Evolutionary conservation across 1,140 invertebrate species (phyloP), one percentile per base, ranked within the genome.

Genomic region (Drosophila navojoa): DNA sequence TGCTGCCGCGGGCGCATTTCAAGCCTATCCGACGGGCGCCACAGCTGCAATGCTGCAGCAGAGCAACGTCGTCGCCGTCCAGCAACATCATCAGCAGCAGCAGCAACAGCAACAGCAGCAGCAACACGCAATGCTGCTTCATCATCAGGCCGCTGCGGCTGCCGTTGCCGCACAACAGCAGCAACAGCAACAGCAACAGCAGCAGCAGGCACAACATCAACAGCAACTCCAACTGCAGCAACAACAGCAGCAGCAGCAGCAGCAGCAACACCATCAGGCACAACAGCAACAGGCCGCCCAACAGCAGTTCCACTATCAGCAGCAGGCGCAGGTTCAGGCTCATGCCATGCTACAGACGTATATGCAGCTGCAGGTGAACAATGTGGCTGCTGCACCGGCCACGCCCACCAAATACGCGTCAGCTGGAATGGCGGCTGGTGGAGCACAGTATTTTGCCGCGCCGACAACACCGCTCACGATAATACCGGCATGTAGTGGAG

Each of bases 291-390:
- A 78, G 32, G 76, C 80, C 54, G 69, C 76, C 40, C 85, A 86
- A 32, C 90, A 91, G 71, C 90, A 91, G 42, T 81, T 64, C 50
- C 86, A 91, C 47, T 85, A 91, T 32, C 90, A 84, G 25, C 73
- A 84, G 10, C 77, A 91, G 10, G 76, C 90, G 4, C 73, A 73
- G 49, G 71, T 77, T 25, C 85, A 89, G 29, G 84, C 84, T 0
- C 85, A 89, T 70, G 85, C 85, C 44, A 91, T 91, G 90, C 62
- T 91, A 69, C 90, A 91, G 52, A 90, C 90, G 3, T 91, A 91
- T 45, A 91, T 91, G 90, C 90, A 91, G 11, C 52, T 92, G 69
- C 90, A 91, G 69, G 82, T 91, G 69, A 90, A 90, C 59, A 90
- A 82, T 79, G 72, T 90, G 29, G 68, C 67, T 16, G 77, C 86